These are phyloP conservation scores for Ceyx cyanopectus DNA, from an alignment of 2,113 vertebrate species.

Conservation along the genomic window DNA sequence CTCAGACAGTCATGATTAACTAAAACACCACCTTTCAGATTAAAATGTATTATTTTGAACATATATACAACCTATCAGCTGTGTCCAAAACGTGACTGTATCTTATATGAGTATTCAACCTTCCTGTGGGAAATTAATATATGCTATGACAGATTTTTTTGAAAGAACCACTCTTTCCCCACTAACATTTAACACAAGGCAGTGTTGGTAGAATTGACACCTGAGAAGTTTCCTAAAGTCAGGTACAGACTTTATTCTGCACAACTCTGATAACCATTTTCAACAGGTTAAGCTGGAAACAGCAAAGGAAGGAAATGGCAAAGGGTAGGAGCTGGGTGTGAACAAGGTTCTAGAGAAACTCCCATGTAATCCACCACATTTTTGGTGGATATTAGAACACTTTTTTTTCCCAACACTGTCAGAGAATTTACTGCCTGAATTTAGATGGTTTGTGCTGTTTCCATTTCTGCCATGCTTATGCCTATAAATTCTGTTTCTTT, in stretches of 20 bases:
- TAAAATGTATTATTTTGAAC: background rate
- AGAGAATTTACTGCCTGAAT: background rate
- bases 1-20: background rate
- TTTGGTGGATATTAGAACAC: background rate
- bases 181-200: background rate
- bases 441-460: background rate
- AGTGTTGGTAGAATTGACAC: background rate
- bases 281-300: background rate
- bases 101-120: background rate
- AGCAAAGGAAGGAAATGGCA: background rate
- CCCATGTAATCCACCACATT: background rate
- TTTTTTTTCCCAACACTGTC: background rate
- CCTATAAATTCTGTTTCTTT: background rate
- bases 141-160: background rate
- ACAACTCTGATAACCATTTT: background rate
- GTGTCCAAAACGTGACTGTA: fast-evolving
- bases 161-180: background rate
- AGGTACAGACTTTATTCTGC: background rate
- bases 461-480: background rate
- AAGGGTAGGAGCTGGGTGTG: background rate
- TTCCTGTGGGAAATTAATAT: background rate
- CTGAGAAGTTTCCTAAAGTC: background rate
- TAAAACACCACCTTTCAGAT: background rate
- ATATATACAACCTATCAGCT: background rate
- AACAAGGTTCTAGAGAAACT: background rate